phyloP scores from a whole-genome alignment of 2,797 vertebrate genomes.

The Sebastes cheni region DNA sequence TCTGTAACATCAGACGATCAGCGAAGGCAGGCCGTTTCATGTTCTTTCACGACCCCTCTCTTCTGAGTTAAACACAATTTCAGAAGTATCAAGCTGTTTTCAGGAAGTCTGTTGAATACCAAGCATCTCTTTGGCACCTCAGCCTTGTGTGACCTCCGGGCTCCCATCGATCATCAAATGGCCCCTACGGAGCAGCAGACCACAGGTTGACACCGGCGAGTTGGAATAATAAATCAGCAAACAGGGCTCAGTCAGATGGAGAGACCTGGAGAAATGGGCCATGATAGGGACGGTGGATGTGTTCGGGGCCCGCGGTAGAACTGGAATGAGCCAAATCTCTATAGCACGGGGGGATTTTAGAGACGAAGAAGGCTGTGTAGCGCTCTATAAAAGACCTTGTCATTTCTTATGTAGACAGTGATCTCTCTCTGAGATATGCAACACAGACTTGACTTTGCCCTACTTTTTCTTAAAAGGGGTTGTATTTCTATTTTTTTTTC shows the following conservation, averaged over 20 bases:
- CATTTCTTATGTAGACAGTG: background rate
- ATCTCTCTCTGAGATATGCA: background rate
- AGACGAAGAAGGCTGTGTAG: background rate
- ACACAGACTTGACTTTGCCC: slow-evolving; percentile 13
- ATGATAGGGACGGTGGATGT: background rate
- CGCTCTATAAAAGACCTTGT: background rate
- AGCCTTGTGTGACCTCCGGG: slow-evolving; percentile 50
- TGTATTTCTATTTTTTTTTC: background rate
- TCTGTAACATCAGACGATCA: background rate
- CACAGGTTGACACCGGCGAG: slow-evolving; percentile 42
- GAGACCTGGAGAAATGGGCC: slow-evolving; percentile 40
- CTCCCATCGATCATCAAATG: slow-evolving; percentile 55
- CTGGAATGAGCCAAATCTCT: slow-evolving; percentile 8
- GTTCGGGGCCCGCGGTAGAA: background rate
- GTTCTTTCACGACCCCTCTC: background rate
- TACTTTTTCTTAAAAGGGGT: background rate
- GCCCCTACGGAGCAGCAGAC: slow-evolving; percentile 38
- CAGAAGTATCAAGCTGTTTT: slow-evolving; percentile 18
- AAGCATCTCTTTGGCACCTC: slow-evolving; percentile 40
- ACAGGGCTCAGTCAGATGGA: slow-evolving; percentile 13
- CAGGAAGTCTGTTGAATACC: slow-evolving; percentile 52
- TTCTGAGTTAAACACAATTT: background rate
- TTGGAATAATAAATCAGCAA: slow-evolving; percentile 50
- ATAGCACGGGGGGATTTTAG: background rate
- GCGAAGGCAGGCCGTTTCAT: background rate